Conservation (phyloP, 2,113 vertebrate species). For the Calidris pugnax region DNA sequence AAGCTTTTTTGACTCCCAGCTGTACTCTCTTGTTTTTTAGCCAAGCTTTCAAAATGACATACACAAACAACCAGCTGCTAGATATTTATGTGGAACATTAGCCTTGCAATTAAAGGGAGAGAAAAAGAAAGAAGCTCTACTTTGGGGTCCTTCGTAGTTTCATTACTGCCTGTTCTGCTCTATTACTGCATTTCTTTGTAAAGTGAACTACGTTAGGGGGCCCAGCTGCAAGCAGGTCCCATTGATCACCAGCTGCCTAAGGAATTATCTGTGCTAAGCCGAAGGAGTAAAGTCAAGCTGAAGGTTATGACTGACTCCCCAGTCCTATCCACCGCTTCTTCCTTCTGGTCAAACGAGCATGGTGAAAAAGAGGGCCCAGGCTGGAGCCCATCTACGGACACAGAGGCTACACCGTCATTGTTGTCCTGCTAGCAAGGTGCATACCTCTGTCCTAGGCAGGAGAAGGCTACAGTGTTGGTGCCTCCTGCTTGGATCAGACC, state of each 20-base stretch:
- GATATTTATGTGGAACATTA: slow-evolving; percentile 54
- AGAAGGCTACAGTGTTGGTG: background rate
- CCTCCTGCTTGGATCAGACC: background rate
- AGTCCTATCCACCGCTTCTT: background rate
- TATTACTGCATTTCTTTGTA: background rate
- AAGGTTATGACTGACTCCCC: background rate
- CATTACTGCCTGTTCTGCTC: slow-evolving; percentile 17
- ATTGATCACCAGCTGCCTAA: slow-evolving; percentile 2
- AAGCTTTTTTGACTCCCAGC: slow-evolving; percentile 60
- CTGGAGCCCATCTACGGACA: background rate
- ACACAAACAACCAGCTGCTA: slow-evolving; percentile 61
- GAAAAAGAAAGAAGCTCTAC: slow-evolving; percentile 20
- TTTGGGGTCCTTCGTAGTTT: slow-evolving; percentile 17
- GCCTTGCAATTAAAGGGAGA: slow-evolving; percentile 50
- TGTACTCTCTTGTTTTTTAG: slow-evolving; percentile 52
- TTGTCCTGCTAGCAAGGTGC: background rate
- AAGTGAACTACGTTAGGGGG: background rate
- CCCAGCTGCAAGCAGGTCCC: slow-evolving; percentile 22
- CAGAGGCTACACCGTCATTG: background rate
- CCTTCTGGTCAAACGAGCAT: background rate
- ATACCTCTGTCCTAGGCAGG: background rate
- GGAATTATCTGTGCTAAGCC: background rate
- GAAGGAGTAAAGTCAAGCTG: background rate
- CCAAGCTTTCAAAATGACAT: slow-evolving; percentile 36
- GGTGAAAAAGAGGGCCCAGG: background rate